A percentile compares a stretch with the other conserved stretches of the same genome.
These are phyloP conservation scores for Serranus cabrilla DNA, from an alignment of 2,797 vertebrate species.

Conservation along the genomic window DNA sequence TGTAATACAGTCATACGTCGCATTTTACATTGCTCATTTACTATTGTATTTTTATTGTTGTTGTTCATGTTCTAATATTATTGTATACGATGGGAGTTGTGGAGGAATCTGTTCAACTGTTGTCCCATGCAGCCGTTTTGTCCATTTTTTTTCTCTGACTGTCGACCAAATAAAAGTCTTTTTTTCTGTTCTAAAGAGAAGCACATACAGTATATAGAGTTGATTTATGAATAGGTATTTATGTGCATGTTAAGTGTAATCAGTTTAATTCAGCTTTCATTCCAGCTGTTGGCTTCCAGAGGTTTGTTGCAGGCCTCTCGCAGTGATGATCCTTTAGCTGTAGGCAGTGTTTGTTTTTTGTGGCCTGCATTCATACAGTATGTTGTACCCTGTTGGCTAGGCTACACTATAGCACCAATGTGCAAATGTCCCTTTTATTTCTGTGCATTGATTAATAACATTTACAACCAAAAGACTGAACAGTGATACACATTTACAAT, in stretches of 20 bases:
- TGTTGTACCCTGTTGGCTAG: constrained; percentile 47
- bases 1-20: constrained; percentile 66
- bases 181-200: constrained; percentile 77
- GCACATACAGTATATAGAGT: constrained; percentile 72
- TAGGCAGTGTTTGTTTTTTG: constrained; percentile 34
- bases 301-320: constrained; percentile 48
- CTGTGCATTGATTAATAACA: constrained; percentile 13
- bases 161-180: constrained; percentile 78
- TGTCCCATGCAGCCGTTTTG: constrained; percentile 45
- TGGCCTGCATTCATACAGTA: constrained; percentile 34
- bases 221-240: constrained; percentile 81
- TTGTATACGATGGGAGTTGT: constrained; percentile 55
- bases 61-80: constrained; percentile 76
- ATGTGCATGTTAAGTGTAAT: constrained; percentile 74
- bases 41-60: constrained; percentile 76
- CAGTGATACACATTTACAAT: constrained; percentile 2
- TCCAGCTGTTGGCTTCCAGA: constrained; percentile 46
- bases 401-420: constrained; percentile 43
- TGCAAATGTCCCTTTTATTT: constrained; percentile 29
- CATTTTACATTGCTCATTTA: constrained; percentile 76
- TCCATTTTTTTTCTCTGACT: constrained; percentile 52
- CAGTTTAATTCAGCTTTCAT: constrained; percentile 57
- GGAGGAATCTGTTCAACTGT: constrained; percentile 59
- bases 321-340: constrained; percentile 46
- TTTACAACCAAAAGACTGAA: not conserved